phyloP scores from a whole-genome alignment of 2,888 invertebrate species.

The Linyphia triangularis region DNA sequence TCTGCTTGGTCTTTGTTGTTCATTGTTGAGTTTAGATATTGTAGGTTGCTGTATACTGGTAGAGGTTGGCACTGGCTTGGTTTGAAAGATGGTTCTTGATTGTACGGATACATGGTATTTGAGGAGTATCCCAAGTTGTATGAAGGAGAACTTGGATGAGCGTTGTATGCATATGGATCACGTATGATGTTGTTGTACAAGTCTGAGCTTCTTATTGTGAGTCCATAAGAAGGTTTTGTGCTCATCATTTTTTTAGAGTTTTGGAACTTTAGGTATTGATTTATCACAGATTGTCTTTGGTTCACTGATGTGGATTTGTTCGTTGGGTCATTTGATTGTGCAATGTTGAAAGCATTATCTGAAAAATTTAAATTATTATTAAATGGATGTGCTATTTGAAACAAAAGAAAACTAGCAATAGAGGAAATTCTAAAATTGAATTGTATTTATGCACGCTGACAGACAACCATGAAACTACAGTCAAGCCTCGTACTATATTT shows the following conservation, averaged over 20 bases:
- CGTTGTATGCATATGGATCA: conserved; percentile 42
- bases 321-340: conserved; percentile 19
- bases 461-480: no score
- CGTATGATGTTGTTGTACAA: conserved; percentile 6
- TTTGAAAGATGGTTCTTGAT: background rate
- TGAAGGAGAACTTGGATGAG: conserved; percentile 21
- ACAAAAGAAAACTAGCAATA: background rate
- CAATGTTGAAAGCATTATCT: conserved; percentile 13
- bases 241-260: conserved; percentile 37
- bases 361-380: conserved; percentile 8
- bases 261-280: conserved; percentile 67
- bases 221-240: conserved; percentile 41
- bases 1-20: conserved; percentile 27
- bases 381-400: background rate
- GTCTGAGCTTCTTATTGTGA: conserved; percentile 20
- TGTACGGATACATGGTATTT: conserved; percentile 13
- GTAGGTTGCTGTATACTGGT: conserved; percentile 68
- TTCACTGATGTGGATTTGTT: conserved; percentile 25
- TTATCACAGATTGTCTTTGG: conserved; percentile 73
- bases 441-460: no score
- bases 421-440: background rate
- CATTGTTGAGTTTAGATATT: conserved; percentile 44
- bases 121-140: conserved; percentile 2
- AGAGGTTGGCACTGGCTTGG: conserved; percentile 24
- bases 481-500: no score